phyloP scores from a whole-genome alignment of 2,888 invertebrate genomes.

The Ditula angustiorana region DNA sequence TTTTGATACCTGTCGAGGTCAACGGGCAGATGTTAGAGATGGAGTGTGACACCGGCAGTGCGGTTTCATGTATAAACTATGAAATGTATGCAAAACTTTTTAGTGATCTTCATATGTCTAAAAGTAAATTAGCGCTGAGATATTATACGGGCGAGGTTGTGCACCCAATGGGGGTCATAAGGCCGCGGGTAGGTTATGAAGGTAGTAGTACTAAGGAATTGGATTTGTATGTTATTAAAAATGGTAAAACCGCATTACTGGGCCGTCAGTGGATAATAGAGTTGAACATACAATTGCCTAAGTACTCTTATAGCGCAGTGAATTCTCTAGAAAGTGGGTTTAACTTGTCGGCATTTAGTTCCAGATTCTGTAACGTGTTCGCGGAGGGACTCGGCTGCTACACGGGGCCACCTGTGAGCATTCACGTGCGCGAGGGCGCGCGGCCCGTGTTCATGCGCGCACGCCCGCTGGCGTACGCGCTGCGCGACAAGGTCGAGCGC shows the following conservation, averaged over 20 bases:
- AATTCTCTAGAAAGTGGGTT: too few relatives aligned
- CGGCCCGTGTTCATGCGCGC: slow-evolving; percentile 36
- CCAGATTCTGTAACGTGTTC: slow-evolving; percentile 40
- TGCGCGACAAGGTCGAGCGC: too few relatives aligned
- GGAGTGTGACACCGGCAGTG: too few relatives aligned
- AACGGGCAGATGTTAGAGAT: too few relatives aligned
- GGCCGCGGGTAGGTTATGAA: background rate
- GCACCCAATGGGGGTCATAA: background rate
- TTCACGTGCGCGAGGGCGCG: slow-evolving; percentile 36
- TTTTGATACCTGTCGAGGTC: too few relatives aligned
- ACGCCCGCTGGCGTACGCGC: too few relatives aligned
- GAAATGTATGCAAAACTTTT: too few relatives aligned
- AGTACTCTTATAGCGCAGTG: too few relatives aligned
- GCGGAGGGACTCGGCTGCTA: slow-evolving; percentile 41
- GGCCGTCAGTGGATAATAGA: background rate
- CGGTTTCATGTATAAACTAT: too few relatives aligned
- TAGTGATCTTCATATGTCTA: too few relatives aligned
- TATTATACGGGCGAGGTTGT: background rate
- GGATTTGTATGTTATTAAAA: slow-evolving; percentile 1
- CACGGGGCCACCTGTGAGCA: slow-evolving; percentile 39
- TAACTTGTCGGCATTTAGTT: slow-evolving; percentile 13
- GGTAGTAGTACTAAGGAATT: background rate
- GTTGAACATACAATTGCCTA: too few relatives aligned
- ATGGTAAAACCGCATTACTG: background rate
- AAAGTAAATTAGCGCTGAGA: background rate